phyloP scores from a whole-genome alignment of 1,140 invertebrate genomes.

The Neoseiulus cucumeris region DNA sequence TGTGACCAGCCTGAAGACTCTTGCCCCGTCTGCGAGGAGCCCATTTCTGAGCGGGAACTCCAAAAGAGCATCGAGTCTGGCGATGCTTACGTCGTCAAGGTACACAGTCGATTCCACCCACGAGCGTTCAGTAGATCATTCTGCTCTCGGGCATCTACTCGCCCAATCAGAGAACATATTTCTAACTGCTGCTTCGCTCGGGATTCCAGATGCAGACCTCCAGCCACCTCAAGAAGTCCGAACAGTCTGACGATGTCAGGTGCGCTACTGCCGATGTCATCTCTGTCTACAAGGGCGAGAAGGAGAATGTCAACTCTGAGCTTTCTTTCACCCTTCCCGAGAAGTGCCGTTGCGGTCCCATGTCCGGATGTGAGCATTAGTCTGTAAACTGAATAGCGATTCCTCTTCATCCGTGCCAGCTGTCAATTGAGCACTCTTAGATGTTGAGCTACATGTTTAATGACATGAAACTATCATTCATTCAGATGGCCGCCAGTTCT shows the following conservation, averaged over 20 bases:
- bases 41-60: not conserved
- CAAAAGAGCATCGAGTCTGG: not conserved
- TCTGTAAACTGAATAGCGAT: not conserved
- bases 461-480: not conserved
- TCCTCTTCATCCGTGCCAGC: not conserved
- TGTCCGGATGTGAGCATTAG: not conserved
- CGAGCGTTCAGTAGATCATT: too few relatives aligned
- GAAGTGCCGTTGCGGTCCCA: not conserved
- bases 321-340: conserved; percentile 6
- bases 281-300: not conserved
- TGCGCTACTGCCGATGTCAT: not conserved
- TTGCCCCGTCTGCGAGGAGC: not conserved
- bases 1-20: not conserved
- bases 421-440: not conserved
- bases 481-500: conserved; percentile 2
- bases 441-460: not conserved
- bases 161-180: too few relatives aligned
- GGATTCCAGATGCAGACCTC: not conserved
- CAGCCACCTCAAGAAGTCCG: not conserved
- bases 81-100: not conserved
- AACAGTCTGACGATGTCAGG: not conserved
- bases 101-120: not conserved
- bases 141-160: too few relatives aligned
- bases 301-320: not conserved
- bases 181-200: too few relatives aligned